Evolutionary conservation across 2,797 vertebrate species (phyloP).

Genomic region (Apodemus agrarius): DNA sequence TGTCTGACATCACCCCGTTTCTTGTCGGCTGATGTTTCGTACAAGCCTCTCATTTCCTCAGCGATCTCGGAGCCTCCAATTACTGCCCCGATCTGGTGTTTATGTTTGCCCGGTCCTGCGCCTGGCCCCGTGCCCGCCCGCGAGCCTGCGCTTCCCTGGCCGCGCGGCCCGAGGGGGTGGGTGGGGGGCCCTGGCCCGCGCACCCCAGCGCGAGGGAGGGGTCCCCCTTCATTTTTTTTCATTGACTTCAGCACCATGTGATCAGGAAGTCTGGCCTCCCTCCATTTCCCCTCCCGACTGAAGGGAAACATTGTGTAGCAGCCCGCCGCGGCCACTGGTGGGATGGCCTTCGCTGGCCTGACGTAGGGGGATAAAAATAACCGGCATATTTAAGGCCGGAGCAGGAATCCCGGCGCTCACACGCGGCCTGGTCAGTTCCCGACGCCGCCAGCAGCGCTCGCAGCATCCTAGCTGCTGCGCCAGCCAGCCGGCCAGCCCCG

Average conservation of each 20-base stretch:
- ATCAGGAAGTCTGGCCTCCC: conserved; percentile 97
- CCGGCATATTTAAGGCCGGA: conserved; percentile 97
- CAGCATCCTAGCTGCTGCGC: conserved; percentile 65
- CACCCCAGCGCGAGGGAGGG: conserved; percentile 78
- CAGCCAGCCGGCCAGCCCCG: conserved; percentile 60
- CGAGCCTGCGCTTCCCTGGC: conserved; percentile 83
- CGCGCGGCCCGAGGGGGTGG: conserved; percentile 87
- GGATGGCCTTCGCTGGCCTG: conserved; percentile 91
- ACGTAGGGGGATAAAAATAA: conserved; percentile 99
- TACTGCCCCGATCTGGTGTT: conserved; percentile 88
- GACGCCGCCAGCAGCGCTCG: conserved; percentile 81
- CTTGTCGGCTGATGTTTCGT: conserved; percentile 93
- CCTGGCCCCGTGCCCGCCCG: conserved; percentile 83
- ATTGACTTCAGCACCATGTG: conserved; percentile 94
- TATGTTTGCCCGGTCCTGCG: conserved; percentile 88
- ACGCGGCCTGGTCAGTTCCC: conserved; percentile 91
- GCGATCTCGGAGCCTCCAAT: conserved; percentile 90
- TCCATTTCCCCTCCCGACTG: conserved; percentile 97
- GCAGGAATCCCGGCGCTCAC: conserved; percentile 96
- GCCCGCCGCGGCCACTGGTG: conserved; percentile 87
- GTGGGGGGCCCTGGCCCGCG: conserved; percentile 80
- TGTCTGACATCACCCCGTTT: conserved; percentile 93
- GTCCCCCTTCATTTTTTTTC: conserved; percentile 86
- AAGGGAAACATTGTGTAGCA: conserved; percentile 95
- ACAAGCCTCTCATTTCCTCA: conserved; percentile 95